phyloP scores from a whole-genome alignment of 1,140 invertebrate species.

The Andrena cerasifolii region DNA sequence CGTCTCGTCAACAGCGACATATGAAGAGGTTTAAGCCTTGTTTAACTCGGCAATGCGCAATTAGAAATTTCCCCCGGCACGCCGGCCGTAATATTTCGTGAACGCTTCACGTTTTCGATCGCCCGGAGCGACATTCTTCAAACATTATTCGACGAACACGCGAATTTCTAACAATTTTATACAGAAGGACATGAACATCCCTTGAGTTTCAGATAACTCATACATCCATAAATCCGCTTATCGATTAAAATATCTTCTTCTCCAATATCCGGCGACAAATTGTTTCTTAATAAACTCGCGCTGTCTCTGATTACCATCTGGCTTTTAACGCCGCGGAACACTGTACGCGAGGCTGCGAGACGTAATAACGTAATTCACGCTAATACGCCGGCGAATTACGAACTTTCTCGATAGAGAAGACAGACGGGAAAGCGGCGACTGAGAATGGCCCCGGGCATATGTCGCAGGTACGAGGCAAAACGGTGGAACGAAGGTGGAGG shows the following conservation, averaged over 20 bases:
- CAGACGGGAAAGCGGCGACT: not conserved
- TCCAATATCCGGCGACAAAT: not conserved
- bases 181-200: too few relatives aligned
- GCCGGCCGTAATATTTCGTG: slow-evolving; percentile 43
- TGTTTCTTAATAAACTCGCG: slow-evolving; percentile 12
- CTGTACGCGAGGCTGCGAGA: not conserved
- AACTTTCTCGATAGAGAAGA: not conserved
- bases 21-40: slow-evolving; percentile 65
- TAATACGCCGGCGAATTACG: slow-evolving; percentile 10
- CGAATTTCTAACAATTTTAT: too few relatives aligned
- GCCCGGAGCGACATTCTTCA: not conserved
- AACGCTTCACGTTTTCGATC: not conserved
- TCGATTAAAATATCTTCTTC: not conserved
- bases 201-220: too few relatives aligned
- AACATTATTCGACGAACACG: too few relatives aligned
- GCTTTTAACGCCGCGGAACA: slow-evolving; percentile 4
- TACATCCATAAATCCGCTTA: too few relatives aligned
- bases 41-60: slow-evolving; percentile 64
- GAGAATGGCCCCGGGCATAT: not conserved
- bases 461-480: not conserved
- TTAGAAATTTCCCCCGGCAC: slow-evolving; percentile 48
- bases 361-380: slow-evolving; percentile 22
- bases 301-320: slow-evolving; percentile 2
- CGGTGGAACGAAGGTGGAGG: not conserved
- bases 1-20: slow-evolving; percentile 60